A percentile compares a stretch with the other conserved stretches of the same genome.
These are phyloP conservation scores for Thaleichthys pacificus DNA, from an alignment of 2,797 vertebrate species.

Conservation along the genomic window DNA sequence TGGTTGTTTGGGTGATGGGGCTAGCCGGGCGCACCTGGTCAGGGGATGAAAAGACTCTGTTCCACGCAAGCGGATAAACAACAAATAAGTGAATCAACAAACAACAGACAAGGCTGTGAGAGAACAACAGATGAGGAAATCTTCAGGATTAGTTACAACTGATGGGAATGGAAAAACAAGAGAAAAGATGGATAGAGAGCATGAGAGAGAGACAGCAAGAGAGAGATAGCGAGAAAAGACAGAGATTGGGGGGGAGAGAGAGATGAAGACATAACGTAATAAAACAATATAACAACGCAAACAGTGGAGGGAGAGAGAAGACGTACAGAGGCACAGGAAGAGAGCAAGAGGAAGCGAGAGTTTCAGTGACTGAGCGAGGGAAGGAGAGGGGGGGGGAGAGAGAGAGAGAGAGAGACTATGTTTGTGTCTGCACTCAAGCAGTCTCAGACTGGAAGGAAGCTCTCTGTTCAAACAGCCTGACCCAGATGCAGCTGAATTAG, in stretches of 20 bases:
- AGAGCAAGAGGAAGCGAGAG: background rate
- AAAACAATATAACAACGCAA: too few species aligned
- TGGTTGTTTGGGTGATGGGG: background rate
- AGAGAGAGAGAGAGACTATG: slow-evolving; percentile 21
- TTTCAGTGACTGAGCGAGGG: slow-evolving; percentile 21
- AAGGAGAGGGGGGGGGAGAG: background rate
- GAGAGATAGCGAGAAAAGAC: slow-evolving; percentile 22
- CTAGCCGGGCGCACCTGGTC: background rate
- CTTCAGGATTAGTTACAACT: too few species aligned
- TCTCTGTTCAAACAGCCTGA: slow-evolving; percentile 44
- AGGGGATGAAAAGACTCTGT: too few species aligned
- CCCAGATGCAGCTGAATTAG: slow-evolving; percentile 61
- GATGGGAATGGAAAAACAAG: too few species aligned
- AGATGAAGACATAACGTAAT: slow-evolving; percentile 1
- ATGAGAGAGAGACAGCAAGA: slow-evolving; percentile 28
- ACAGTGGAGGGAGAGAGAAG: background rate
- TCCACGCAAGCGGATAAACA: too few species aligned
- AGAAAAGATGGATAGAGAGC: background rate
- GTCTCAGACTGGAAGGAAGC: slow-evolving; percentile 30
- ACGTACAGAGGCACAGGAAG: background rate
- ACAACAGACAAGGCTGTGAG: background rate
- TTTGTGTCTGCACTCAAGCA: slow-evolving; percentile 26
- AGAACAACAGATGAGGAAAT: too few species aligned
- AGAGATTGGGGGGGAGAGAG: slow-evolving; percentile 29
- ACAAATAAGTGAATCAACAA: too few species aligned